Evolutionary conservation across 30 jellyfish, hydroid and myxozoan species (phyloP), one percentile per base, ranked within the genome.

Genomic region (Mastigias papua): DNA sequence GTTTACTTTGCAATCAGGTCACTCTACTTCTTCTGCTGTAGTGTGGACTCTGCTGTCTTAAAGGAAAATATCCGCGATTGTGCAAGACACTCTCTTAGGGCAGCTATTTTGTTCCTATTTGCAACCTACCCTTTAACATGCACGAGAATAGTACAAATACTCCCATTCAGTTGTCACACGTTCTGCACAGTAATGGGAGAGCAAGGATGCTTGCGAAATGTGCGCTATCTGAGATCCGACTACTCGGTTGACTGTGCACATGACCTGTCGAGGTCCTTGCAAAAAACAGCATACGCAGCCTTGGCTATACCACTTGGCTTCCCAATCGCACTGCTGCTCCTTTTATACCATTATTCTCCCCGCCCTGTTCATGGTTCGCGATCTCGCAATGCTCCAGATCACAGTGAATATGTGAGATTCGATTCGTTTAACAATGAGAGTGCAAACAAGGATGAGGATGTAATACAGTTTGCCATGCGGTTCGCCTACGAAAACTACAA

Each of bases 401-500:
- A 4, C 54, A 8, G 60, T 46, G 60, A 8, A 46, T 8, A 46
- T 6, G 13, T 16, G 16, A 16, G 16, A 8, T 16, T 8, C 60
- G 60, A 46, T 46, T 46, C 60, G 8, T 46, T 8, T 46, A 46
- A 6, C 67, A 54, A 54, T 54, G 67, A 46, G 16, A 16, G 60
- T 46, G 60, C 8, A 54, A 25, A 11, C 17, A 15, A 15, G 54
- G 80, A n/a, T 22, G 74, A 63, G 20, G 42, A 25, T 25, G 23
- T 54, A 60, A 37, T 72, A 4, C 65, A 58, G 51, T 84, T 72
- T 34, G 93, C 86, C 19, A 16, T 71, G 87, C 62, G 71, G 49
- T 84, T 84, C 46, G 77, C 73, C n/a, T 84, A 16, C 70, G 93
- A 84, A 57, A 84, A 84, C 48, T 84, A 84, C 79, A 42, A 84